Evolutionary conservation across 2,888 invertebrate species (phyloP).

Genomic region (Drosophila engyochracea): DNA sequence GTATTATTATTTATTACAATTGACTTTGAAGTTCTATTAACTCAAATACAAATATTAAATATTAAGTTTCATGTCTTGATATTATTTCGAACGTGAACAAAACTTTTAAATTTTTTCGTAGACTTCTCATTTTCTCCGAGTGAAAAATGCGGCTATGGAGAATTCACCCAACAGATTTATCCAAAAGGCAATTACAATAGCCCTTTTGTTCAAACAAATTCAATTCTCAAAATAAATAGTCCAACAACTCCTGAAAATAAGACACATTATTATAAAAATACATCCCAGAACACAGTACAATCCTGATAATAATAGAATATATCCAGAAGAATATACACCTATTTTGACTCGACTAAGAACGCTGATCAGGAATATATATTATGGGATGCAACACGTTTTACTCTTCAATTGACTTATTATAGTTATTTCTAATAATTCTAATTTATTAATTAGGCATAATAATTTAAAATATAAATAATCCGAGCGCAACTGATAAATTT

Average conservation of each 20-base stretch:
- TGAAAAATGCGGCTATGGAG: background rate
- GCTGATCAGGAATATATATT: background rate
- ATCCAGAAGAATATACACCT: background rate
- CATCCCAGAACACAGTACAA: background rate
- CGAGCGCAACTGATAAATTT: background rate
- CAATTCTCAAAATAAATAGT: background rate
- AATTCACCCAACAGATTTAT: accelerated
- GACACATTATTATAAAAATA: background rate
- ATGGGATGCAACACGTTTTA: background rate
- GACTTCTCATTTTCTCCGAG: background rate
- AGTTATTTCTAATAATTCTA: too few relatives aligned
- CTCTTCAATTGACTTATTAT: background rate
- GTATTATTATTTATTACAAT: background rate
- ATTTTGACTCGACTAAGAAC: background rate
- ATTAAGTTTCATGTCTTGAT: background rate
- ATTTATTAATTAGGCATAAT: background rate
- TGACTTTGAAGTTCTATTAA: background rate
- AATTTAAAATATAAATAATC: background rate
- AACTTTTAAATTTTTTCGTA: background rate
- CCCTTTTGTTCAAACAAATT: background rate
- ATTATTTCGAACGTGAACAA: background rate
- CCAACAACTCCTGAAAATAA: background rate
- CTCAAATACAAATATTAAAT: background rate
- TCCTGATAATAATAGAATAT: background rate
- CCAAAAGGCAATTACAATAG: too few relatives aligned